Conservation (phyloP, 2,888 invertebrate genomes). For the Brachyopa scutellaris region DNA sequence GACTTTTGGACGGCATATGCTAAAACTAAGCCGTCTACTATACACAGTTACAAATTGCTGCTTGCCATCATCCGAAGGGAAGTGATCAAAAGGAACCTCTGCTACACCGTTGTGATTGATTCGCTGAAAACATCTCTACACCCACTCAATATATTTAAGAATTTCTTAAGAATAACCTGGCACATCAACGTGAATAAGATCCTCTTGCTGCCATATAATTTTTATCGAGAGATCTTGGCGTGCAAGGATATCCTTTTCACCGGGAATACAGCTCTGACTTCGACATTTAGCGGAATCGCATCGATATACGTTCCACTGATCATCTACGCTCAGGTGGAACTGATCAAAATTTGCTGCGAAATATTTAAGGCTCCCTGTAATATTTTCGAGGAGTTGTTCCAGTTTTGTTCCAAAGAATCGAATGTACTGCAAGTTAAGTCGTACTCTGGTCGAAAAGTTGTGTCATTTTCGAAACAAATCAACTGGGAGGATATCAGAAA, state of each 20-base stretch:
- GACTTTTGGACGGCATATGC: constrained; percentile 84
- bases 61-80: constrained; percentile 80
- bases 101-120: constrained; percentile 80
- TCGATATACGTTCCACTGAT: constrained; percentile 79
- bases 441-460: constrained; percentile 80
- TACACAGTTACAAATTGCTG: constrained; percentile 71
- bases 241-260: constrained; percentile 77
- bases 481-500: constrained; percentile 78
- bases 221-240: constrained; percentile 78
- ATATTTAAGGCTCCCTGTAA: constrained; percentile 79
- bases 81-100: constrained; percentile 77
- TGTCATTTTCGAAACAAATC: constrained; percentile 80
- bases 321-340: constrained; percentile 78
- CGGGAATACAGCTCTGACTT: constrained; percentile 76
- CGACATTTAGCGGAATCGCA: constrained; percentile 77
- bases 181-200: constrained; percentile 77
- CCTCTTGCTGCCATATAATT: constrained; percentile 77
- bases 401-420: constrained; percentile 77
- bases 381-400: constrained; percentile 80
- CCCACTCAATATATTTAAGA: constrained; percentile 80
- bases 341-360: constrained; percentile 78
- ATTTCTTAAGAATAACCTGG: constrained; percentile 79
- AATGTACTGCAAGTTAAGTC: constrained; percentile 80
- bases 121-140: constrained; percentile 81
- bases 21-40: constrained; percentile 79